A percentile compares a stretch with the other conserved stretches of the same genome.
Evolutionary conservation across 2,113 vertebrate genomes (phyloP).

Genomic region (Himantopus leucocephalus): DNA sequence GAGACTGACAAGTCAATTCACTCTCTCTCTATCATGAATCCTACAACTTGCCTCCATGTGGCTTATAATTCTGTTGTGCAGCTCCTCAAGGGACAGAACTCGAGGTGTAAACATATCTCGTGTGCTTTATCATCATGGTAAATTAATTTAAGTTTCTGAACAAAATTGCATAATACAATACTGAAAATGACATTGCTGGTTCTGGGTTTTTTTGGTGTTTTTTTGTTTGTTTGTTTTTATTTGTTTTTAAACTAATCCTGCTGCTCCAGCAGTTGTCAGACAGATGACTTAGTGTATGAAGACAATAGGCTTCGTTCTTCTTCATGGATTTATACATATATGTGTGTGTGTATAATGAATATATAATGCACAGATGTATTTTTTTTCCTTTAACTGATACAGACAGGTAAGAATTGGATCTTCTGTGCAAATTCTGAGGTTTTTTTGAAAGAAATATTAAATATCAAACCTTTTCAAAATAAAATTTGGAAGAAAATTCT

Average conservation of each 20-base stretch:
- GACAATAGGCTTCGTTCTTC: neutral
- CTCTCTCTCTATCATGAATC: neutral
- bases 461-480: neutral
- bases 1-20: neutral
- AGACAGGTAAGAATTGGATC: neutral
- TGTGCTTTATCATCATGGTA: neutral
- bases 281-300: neutral
- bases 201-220: neutral
- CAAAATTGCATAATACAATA: neutral
- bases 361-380: neutral
- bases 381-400: neutral
- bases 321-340: neutral
- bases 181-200: neutral
- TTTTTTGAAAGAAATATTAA: neutral
- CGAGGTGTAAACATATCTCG: neutral
- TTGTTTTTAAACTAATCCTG: neutral
- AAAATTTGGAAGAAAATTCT: neutral
- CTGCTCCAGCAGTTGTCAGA: neutral
- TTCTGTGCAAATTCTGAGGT: neutral
- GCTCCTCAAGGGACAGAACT: neutral
- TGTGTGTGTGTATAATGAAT: neutral
- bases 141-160: neutral
- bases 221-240: fast-evolving
- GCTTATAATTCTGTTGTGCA: neutral
- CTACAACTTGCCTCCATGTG: neutral